Base-by-base conservation (phyloP, 2,113 vertebrate genomes). In the Malurus alboscapulatus region DNA sequence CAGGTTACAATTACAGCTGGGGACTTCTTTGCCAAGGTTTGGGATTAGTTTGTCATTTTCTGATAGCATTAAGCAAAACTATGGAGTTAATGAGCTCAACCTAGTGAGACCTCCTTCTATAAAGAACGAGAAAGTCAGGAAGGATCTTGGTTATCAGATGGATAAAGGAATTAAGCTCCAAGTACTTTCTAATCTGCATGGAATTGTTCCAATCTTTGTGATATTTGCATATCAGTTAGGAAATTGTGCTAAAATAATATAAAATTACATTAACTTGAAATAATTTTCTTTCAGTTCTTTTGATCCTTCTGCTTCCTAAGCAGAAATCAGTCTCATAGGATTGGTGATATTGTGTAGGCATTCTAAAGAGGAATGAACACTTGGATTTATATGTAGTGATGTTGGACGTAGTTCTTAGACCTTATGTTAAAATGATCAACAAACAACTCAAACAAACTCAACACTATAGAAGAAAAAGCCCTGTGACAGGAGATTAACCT, bases 321-420 rank as follows among this genome's bases (percentile, higher is more conserved):
- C 7, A 74, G 51, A 45, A 87, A 72, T 65, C 68, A 50, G 3
- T 1, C 8, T 7, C 3, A 13, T 19, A 3, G 1, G 38, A 68
- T 68, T 0, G 2, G 14, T 9, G 10, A 10, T 57, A n/a, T n/a
- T 50, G 5, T 42, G 10, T 48, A 42, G 50, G 6, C 9, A n/a
- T 81, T 74, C n/a, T 40, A 51, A 54, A 61, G 32, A 42, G 20
- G 12, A 66, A 19, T 1, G 2, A 81, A 3, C 3, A 20, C 51
- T 71, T 82, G 29, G 24, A 44, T 89, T 81, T 87, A 34, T 12
- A 25, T 20, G 15, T 21, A 50, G 6, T 29, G 21, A 84, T 11
- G 7, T 5, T 74, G 14, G 29, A 72, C 73, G 7, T 19, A 57
- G 30, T 53, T 80, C n/a, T 71, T 61, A 36, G 14, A 51, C 16